Conservation (phyloP, 1,140 invertebrate species). For the Littorina saxatilis region DNA sequence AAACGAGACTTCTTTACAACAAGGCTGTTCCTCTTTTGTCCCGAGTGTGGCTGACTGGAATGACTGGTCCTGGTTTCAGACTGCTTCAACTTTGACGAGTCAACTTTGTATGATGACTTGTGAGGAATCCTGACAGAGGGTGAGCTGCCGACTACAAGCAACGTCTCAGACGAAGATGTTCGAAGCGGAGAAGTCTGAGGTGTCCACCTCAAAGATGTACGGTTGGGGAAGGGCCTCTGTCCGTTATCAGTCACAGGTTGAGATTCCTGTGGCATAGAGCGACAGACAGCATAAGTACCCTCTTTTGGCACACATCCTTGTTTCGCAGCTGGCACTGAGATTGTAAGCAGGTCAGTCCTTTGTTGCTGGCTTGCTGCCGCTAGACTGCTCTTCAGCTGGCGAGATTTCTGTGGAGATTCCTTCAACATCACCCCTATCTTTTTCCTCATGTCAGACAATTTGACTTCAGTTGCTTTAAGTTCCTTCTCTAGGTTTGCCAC, state of each 20-base stretch:
- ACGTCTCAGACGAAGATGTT: not conserved
- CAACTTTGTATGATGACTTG: not conserved
- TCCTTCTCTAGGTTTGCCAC: slow-evolving; percentile 21
- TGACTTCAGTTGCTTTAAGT: slow-evolving; percentile 15
- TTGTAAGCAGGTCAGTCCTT: not conserved
- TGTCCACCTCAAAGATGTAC: slow-evolving; percentile 5
- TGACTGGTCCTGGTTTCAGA: not conserved
- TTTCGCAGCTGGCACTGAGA: not conserved
- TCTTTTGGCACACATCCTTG: not conserved
- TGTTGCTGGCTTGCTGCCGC: not conserved
- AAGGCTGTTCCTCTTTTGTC: not conserved
- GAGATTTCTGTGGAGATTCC: slow-evolving; percentile 10
- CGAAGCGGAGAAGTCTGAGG: not conserved
- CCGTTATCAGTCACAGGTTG: too few species aligned
- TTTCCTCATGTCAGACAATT: slow-evolving; percentile 18
- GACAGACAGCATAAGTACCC: not conserved
- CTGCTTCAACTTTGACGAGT: not conserved
- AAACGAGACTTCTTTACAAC: not conserved
- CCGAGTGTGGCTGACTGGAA: not conserved
- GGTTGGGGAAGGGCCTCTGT: not conserved
- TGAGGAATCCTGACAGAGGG: not conserved
- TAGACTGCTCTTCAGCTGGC: not conserved
- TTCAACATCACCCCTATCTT: slow-evolving; percentile 23
- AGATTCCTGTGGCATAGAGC: not conserved
- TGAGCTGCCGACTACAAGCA: not conserved